phyloP scores from a whole-genome alignment of 2,797 vertebrate genomes.

The Cynopterus sphinx region DNA sequence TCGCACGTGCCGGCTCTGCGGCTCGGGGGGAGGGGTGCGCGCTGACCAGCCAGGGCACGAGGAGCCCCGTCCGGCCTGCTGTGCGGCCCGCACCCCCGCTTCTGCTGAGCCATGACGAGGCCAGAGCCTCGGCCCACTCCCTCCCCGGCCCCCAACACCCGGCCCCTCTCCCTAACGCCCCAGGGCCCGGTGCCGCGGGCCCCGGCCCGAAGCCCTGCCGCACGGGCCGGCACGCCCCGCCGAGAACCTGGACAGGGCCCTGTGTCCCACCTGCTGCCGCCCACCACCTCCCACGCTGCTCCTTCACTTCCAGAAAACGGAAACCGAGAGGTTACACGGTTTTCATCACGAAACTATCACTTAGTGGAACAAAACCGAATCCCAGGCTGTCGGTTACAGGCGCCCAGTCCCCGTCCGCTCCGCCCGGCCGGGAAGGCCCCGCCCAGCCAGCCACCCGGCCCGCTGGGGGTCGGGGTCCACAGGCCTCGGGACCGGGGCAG shows the following conservation, averaged over 20 bases:
- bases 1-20: no score
- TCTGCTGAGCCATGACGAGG: no score
- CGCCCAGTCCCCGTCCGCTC: background rate
- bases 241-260: background rate
- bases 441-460: no score
- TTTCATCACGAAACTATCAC: background rate
- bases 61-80: no score
- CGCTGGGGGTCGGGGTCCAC: no score
- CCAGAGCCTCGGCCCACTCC: no score
- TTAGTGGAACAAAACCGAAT: background rate
- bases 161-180: background rate
- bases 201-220: background rate
- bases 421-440: background rate
- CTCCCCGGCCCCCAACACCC: no score
- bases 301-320: background rate
- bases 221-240: background rate
- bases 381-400: background rate
- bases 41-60: no score
- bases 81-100: no score
- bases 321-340: background rate
- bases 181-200: background rate
- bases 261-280: background rate
- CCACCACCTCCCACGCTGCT: background rate
- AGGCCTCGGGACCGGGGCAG: no score
- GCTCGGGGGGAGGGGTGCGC: no score